A percentile compares a stretch with the other conserved stretches of the same genome.
Conservation (phyloP, 2,797 vertebrate genomes). For the Sebastes baramenuke region DNA sequence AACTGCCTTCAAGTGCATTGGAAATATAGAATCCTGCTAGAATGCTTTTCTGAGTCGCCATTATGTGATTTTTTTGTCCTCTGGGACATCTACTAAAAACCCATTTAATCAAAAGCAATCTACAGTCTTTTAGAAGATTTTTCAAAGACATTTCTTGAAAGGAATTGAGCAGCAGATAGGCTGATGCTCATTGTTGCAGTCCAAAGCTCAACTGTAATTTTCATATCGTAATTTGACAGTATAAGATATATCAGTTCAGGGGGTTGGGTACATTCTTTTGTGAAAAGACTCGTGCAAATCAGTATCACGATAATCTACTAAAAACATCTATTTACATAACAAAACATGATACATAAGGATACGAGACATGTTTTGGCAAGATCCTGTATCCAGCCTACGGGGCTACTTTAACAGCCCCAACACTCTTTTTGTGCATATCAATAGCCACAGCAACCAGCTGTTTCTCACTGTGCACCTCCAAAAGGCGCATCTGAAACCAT, state of each 20-base stretch:
- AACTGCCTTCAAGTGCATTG: constrained; percentile 19
- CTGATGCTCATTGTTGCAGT: constrained; percentile 50
- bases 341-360: constrained; percentile 49
- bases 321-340: constrained; percentile 53
- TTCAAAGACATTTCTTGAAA: constrained; percentile 61
- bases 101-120: constrained; percentile 64
- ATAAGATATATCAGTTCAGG: constrained; percentile 23
- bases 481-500: constrained; percentile 83
- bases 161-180: constrained; percentile 24
- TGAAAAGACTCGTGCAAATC: constrained; percentile 18
- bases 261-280: constrained; percentile 16
- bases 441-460: constrained; percentile 78
- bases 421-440: constrained; percentile 70
- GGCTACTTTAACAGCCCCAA: constrained; percentile 63
- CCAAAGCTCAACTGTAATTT: constrained; percentile 59
- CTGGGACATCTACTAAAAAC: constrained; percentile 43
- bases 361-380: constrained; percentile 32
- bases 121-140: constrained; percentile 62
- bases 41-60: constrained; percentile 1
- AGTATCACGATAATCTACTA: constrained; percentile 46
- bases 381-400: constrained; percentile 46
- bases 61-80: constrained; percentile 22
- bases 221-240: constrained; percentile 45
- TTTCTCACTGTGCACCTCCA: constrained; percentile 75
- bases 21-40: constrained; percentile 5